Evolutionary conservation across 2,888 invertebrate genomes (phyloP), one percentile per base, ranked within the genome.

Genomic region (Parascotia fuliginaria): DNA sequence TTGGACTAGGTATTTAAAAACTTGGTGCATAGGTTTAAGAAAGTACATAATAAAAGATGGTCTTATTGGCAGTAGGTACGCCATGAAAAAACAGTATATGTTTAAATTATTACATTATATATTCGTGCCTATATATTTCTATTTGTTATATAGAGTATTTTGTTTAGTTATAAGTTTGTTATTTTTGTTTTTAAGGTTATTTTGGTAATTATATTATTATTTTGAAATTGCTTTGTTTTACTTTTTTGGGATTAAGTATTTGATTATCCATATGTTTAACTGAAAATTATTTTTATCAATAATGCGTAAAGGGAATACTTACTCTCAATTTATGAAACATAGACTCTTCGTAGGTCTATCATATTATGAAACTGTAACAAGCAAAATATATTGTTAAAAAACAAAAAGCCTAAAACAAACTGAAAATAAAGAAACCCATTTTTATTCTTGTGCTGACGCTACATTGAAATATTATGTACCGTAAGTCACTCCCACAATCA

Each of bases 21-120:
- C 57, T 0, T 75, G 73, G 75, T 34, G 43, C 2, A 1, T 78
- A 0, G 79, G 79, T 0, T 0, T 78, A 0, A 60, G 79, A 3
- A 74, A 67, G 19, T 77, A 64, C 24, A 52, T 77, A 0, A 0
- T 77, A 0, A 76, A 74, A 57, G 79, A 79, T 12, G 75, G 65
- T 0, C 43, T 77, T 0, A 65, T 58, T 34, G 60, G 55, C n/a
- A 52, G 68, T 0, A 22, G 24, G 0, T 44, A 44, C 0, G 71
- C 53, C 0, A 3, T 2, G 0, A 75, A 48, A 32, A 74, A 72
- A 31, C 62, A 68, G 9, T 22, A 34, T 0, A 33, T 56, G 15
- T 60, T 70, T 0, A 60, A 52, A 44, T 42, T 66, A 0, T 5
- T 60, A 3, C 19, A 27, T 5, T 32, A 0, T 1, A 15, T 58